phyloP scores from a whole-genome alignment of 2,888 invertebrate species.

The Rambutsinella grinnellia region DNA sequence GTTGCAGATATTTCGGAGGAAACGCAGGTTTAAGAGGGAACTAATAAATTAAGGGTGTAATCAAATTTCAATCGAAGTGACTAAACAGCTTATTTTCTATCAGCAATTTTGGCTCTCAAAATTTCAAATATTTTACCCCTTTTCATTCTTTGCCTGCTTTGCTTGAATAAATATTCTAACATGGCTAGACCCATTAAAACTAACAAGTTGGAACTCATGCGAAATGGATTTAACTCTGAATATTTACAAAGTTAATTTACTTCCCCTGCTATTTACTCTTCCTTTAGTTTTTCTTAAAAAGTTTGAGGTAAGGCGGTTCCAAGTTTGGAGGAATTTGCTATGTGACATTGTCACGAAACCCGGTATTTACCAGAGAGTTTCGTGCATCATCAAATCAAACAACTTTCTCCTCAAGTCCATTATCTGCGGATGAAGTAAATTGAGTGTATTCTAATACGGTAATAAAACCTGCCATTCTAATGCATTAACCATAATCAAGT shows the following conservation, averaged over 20 bases:
- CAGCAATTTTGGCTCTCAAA: not conserved
- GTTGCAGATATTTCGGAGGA: not conserved
- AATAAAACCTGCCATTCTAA: too few relatives aligned
- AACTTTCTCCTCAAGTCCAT: too few relatives aligned
- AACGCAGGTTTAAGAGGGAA: too few relatives aligned
- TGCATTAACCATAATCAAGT: too few relatives aligned
- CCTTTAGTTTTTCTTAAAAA: not conserved
- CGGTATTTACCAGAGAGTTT: not conserved
- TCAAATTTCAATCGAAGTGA: not conserved
- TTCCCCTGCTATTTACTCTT: not conserved
- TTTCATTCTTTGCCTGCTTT: not conserved
- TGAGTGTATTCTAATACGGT: too few relatives aligned
- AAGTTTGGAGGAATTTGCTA: not conserved
- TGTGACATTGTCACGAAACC: slow-evolving; percentile 12
- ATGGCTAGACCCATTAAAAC: too few relatives aligned
- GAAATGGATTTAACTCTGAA: too few relatives aligned
- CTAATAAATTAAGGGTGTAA: not conserved
- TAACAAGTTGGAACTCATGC: too few relatives aligned
- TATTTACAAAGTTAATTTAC: too few relatives aligned
- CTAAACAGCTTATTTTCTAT: not conserved
- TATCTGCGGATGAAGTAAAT: too few relatives aligned
- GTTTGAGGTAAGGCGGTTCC: not conserved
- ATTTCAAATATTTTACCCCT: not conserved
- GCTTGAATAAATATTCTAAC: not conserved
- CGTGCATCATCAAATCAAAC: not conserved